A percentile compares a stretch with the other conserved stretches of the same genome.
phyloP scores from a whole-genome alignment of 2,797 vertebrate genomes.

The Tiaroga cobitis region DNA sequence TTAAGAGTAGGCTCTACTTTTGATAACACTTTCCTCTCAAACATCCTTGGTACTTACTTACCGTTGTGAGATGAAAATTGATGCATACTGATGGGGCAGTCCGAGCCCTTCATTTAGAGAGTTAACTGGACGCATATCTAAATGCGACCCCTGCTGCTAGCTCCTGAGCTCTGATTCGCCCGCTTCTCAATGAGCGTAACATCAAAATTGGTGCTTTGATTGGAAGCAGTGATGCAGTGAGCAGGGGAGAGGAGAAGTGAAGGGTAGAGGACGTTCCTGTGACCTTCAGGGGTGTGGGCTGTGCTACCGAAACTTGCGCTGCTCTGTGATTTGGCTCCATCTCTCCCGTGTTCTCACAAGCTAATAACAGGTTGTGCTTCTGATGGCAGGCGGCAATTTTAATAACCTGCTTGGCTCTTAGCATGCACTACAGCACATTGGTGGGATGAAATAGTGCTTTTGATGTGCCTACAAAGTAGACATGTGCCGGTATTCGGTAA shows the following conservation, averaged over 20 bases:
- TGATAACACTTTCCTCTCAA: slow-evolving; percentile 10
- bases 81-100: background rate
- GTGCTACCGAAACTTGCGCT: slow-evolving; percentile 54
- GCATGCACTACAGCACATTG: slow-evolving; percentile 54
- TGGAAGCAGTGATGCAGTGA: slow-evolving; percentile 62
- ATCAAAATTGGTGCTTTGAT: slow-evolving; percentile 74
- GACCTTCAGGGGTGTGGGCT: slow-evolving; percentile 75
- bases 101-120: slow-evolving; percentile 25
- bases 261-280: slow-evolving; percentile 61
- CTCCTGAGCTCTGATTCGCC: slow-evolving; percentile 58
- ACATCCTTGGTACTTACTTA: slow-evolving; percentile 17
- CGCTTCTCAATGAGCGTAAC: slow-evolving; percentile 69
- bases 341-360: slow-evolving; percentile 52
- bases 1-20: slow-evolving; percentile 20
- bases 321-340: slow-evolving; percentile 60
- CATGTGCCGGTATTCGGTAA: too few relatives aligned
- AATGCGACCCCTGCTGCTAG: slow-evolving; percentile 31
- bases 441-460: slow-evolving; percentile 62
- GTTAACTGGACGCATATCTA: slow-evolving; percentile 18
- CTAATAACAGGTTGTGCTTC: slow-evolving; percentile 59
- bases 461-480: slow-evolving; percentile 57
- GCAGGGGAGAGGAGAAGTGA: slow-evolving; percentile 61
- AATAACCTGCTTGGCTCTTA: slow-evolving; percentile 64
- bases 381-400: slow-evolving; percentile 60
- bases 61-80: slow-evolving; percentile 29